phyloP scores from a whole-genome alignment of 2,888 invertebrate species.

The Heteromurus nitidus region DNA sequence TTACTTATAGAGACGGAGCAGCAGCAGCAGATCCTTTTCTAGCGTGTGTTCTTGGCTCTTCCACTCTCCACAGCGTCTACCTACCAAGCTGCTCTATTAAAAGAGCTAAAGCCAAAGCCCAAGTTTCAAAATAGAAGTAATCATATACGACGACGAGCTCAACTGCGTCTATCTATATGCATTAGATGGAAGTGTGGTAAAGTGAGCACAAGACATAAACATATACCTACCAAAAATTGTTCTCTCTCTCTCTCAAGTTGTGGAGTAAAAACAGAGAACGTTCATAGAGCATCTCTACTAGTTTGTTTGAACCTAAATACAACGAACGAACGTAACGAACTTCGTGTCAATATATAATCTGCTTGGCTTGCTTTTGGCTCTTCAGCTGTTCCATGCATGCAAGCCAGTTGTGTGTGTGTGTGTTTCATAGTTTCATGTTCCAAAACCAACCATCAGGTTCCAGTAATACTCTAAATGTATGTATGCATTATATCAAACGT shows the following conservation, averaged over 20 bases:
- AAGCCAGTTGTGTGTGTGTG: slow-evolving; percentile 18
- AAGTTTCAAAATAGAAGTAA: slow-evolving; percentile 26
- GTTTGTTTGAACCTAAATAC: neutral
- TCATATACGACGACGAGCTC: neutral
- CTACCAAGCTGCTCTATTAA: slow-evolving; percentile 18
- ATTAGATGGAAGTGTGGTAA: slow-evolving; percentile 10
- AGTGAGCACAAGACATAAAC: slow-evolving; percentile 25
- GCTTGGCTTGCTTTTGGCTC: slow-evolving; percentile 34
- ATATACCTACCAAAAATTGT: slow-evolving; percentile 23
- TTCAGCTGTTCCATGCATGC: slow-evolving; percentile 36
- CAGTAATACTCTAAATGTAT: slow-evolving; percentile 13
- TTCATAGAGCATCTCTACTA: neutral
- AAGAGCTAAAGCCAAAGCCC: slow-evolving; percentile 33
- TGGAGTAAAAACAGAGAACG: neutral
- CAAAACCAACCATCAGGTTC: slow-evolving; percentile 36
- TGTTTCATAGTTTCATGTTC: slow-evolving; percentile 19
- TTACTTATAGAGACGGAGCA: neutral
- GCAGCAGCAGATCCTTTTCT: slow-evolving; percentile 34
- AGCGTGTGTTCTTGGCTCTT: slow-evolving; percentile 57
- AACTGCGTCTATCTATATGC: too few species aligned
- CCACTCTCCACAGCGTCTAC: slow-evolving; percentile 34
- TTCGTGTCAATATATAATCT: slow-evolving; percentile 59
- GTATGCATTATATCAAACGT: neutral
- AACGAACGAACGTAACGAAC: slow-evolving; percentile 37
- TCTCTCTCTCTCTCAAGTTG: too few species aligned